Base-by-base conservation (phyloP, 2,113 vertebrate species). In the Thomomys bottae region DNA sequence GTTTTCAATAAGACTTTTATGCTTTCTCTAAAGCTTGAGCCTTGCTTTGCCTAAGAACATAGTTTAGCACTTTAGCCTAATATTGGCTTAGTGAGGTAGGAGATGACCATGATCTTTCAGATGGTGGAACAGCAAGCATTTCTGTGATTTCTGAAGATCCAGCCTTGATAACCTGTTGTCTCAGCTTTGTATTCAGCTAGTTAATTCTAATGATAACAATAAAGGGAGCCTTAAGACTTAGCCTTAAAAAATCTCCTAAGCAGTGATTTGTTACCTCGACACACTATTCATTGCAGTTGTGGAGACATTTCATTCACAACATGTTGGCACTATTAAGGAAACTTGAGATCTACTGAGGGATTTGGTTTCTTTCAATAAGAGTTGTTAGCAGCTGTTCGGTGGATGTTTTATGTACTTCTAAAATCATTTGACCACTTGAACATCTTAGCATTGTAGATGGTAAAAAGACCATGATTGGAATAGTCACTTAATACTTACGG, bases 321-420 rank as follows among this genome's bases (percentile, higher is more conserved):
- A 57, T 73, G 34, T 75, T 94, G 86, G 28, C 66, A 87, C 75
- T 78, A 42, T 57, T 78, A 66, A 73, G 73, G 94, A 94, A 95
- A 93, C n/a, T 28, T 80, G 67, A 96, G 91, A 40, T 93, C 3
- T 21, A 32, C 57, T 66, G 63, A 92, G 68, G 75, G 73, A 77
- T 94, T 90, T 42, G 34, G 21, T 95, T 94, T 92, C 89, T 91
- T 91, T 84, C 34, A 63, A 64, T 86, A 78, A 72, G 87, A 83
- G 63, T 88, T 84, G 84, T 93, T 94, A 79, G 93, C 94, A 94
- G 82, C 92, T 88, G 70, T 84, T 34, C 89, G 59, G 34, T 80
- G 88, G 45, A 12, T 94, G 78, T 88, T 88, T 87, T 92, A 68
- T 96, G 15, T 96, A 75, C 64, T 82, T 84, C 64, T 96, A 89